Conservation (phyloP, 2,797 vertebrate genomes). For the Chaetophractus vellerosus region DNA sequence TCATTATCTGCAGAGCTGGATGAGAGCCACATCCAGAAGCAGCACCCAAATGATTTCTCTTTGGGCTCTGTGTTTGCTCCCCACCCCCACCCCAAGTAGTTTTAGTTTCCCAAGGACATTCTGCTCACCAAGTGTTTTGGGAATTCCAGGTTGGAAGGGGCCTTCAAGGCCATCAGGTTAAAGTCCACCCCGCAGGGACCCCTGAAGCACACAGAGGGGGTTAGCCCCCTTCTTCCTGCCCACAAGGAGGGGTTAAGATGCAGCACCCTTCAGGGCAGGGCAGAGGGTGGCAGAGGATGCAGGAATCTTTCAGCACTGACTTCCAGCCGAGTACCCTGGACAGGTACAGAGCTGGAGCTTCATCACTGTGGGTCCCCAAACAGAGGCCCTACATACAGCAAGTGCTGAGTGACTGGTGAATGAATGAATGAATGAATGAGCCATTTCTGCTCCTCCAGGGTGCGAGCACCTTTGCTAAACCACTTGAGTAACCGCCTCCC, state of each 20-base stretch:
- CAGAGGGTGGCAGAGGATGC: fast-evolving
- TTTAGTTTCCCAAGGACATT: background rate
- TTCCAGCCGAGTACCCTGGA: background rate
- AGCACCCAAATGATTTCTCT: background rate
- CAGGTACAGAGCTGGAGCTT: background rate
- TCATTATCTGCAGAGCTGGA: fast-evolving
- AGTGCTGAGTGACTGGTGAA: background rate
- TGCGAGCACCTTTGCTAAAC: background rate
- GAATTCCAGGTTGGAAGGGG: background rate
- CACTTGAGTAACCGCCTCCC: background rate
- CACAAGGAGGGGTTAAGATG: background rate
- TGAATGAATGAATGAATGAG: fast-evolving
- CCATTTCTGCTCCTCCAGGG: background rate
- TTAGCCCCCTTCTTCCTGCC: background rate
- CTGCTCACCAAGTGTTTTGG: background rate
- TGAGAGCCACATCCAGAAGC: fast-evolving
- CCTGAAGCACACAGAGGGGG: background rate
- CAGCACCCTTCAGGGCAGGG: background rate
- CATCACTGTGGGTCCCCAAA: background rate
- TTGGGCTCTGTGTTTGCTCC: background rate
- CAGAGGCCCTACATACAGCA: background rate
- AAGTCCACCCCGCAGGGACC: background rate
- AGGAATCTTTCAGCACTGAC: background rate
- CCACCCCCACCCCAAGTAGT: background rate
- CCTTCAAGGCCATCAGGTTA: background rate